Base-by-base conservation (phyloP, 2,888 invertebrate genomes). In the Slavum lentiscoides region DNA sequence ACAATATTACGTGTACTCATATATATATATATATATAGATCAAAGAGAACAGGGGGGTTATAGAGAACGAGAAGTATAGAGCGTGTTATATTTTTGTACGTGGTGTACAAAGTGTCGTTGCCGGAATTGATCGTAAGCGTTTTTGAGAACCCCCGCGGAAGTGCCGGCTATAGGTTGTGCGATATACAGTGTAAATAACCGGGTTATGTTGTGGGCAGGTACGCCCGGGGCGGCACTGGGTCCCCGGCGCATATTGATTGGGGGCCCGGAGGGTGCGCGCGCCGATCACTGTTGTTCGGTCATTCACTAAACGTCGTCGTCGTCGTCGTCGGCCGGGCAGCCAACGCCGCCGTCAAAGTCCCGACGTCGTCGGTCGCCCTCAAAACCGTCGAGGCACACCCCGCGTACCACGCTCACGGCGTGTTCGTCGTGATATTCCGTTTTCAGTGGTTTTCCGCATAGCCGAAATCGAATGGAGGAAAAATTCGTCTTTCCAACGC, bases 271-370 rank as follows among this genome's bases (percentile, higher is more conserved):
- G 73, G 82, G 82, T 77, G 83, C 82, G 82, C 82, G 75, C 82
- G 72, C 82, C 82, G 74, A 85, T 85, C 86, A 75, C 86, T 85
- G 77, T 62, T 72, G 77, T 86, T 86, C 86, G 86, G 86, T 86
- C 86, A 85, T 86, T 86, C 87, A 86, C 87, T 87, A 87, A 86
- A 88, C 86, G 85, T 75, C 66, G 66, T 30, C 30, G 86, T 86
- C 86, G 30, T 30, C 4, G 30, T 30, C 30, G 30, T 85, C 86
- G 86, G 86, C 86, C 86, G 86, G 86, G 85, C 86, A 85, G 86
- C 86, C 86, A 86, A 84, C 86, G 84, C 83, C 74, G 82, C 83
- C 84, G 83, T 77, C 81, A 55, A 55, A 83, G 84, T 82, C 64
- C 82, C 76, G 82, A 77, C 64, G 83, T 77, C 73, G 82, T 80